Base-by-base conservation (phyloP, 2,797 vertebrate genomes). In the Bucorvus abyssinicus region DNA sequence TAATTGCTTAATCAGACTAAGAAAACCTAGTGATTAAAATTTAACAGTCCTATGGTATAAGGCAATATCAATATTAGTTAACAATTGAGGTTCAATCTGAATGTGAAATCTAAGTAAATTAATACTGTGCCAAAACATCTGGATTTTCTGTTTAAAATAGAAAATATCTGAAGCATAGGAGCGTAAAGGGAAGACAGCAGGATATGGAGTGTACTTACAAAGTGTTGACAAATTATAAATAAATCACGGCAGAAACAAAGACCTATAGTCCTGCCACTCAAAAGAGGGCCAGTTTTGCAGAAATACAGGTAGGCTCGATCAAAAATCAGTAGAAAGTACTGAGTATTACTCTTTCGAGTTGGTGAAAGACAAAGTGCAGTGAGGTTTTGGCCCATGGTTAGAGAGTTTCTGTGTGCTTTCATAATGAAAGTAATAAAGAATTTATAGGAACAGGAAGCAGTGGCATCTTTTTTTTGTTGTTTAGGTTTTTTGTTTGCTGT, bases 1-100 rank as follows among this genome's bases (percentile, higher is more conserved):
- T 96, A 96, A 94, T 96, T 96, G 91, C 74, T 87, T 96, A 94
- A 94, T 87, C 56, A 86, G 81, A 91, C 69, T 95, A 94, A 86
- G 87, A 89, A 87, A 81, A 84, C 55, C 23, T 85, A 87, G 52
- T 89, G 81, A 89, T 94, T 94, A 83, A 96, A 96, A 95, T 89
- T 68, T 76, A 96, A 69, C 64, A 44, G 10, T 83, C 65, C 12
- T 91, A 68, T 68, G 83, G 71, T 96, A 71, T 94, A 81, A 83
- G 60, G 76, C 73, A 93, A 57, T 94, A 89, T 80, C 81, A 93
- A 44, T 91, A 85, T 87, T 87, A 81, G 87, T 86, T 80, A 91
- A 89, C 90, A 75, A 42, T 68, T 84, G 69, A 71, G 18, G 22
- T 68, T 92, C 59, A 47, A 26, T 67, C 88, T 79, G 23, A 90